Percentiles rank a stretch among this genome's conserved stretches.
These are phyloP conservation scores for Leptodactylus fuscus DNA, from an alignment of 2,113 vertebrate species.

Conservation along the genomic window DNA sequence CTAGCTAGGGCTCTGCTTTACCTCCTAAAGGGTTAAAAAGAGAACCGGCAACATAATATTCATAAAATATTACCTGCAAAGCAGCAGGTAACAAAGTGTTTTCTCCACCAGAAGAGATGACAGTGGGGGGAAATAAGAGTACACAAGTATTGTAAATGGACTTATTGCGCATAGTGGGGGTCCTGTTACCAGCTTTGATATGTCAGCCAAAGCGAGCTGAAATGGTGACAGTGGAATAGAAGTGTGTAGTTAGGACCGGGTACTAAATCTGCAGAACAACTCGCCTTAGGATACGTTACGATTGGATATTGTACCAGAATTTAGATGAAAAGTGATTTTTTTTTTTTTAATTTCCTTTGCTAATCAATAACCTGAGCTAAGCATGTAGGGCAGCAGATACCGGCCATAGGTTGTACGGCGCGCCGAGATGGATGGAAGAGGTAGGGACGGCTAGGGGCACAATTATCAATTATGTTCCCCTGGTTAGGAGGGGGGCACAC, in stretches of 20 bases:
- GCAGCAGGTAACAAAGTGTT: conserved; percentile 33
- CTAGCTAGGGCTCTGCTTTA: background rate
- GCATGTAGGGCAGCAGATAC: conserved; percentile 2
- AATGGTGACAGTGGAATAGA: conserved; percentile 40
- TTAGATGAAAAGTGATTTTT: conserved; percentile 51
- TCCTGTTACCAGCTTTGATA: conserved; percentile 20
- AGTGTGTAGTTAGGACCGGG: conserved; percentile 42
- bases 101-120: conserved; percentile 33
- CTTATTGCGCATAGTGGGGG: conserved; percentile 25
- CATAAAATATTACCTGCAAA: conserved; percentile 25
- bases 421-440: conserved; percentile 47
- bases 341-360: conserved; percentile 8
- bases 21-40: conserved; percentile 15
- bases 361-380: conserved; percentile 52
- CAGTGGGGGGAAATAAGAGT: conserved; percentile 38
- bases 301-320: conserved; percentile 53
- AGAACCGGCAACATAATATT: background rate
- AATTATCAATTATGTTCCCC: conserved; percentile 60
- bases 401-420: conserved; percentile 17
- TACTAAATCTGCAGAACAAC: conserved; percentile 47
- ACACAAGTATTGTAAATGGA: conserved; percentile 34
- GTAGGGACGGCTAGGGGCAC: conserved; percentile 46
- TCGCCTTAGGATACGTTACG: conserved; percentile 46
- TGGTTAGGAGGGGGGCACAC: conserved; percentile 37
- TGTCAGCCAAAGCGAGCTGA: conserved; percentile 7